phyloP scores from a whole-genome alignment of 2,113 vertebrate species.

The Indicator indicator region DNA sequence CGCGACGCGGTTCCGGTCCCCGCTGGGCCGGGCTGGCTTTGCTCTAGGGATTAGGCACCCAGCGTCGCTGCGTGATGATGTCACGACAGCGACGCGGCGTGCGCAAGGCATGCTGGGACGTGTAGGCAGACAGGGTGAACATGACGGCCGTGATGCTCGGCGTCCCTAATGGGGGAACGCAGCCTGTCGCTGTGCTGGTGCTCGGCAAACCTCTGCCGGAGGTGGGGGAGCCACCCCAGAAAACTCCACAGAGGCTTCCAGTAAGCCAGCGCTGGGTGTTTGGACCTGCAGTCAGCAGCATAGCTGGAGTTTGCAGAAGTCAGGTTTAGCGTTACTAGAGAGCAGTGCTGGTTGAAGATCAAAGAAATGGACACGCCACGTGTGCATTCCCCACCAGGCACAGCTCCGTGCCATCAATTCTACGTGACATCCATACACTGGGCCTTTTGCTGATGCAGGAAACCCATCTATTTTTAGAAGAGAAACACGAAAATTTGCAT shows the following conservation, averaged over 20 bases:
- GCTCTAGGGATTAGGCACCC: neutral
- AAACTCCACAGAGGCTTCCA: too few species aligned
- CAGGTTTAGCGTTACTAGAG: neutral
- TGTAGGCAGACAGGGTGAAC: neutral
- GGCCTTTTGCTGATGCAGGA: neutral
- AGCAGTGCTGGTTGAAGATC: neutral
- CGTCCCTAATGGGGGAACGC: too few species aligned
- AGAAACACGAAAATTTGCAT: neutral
- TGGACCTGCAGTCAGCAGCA: neutral
- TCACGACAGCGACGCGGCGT: neutral
- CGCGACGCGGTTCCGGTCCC: neutral
- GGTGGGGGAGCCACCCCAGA: too few species aligned
- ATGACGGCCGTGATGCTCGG: too few species aligned
- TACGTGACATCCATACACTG: neutral
- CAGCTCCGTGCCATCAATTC: neutral
- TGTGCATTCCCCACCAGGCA: neutral
- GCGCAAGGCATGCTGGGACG: neutral
- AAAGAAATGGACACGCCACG: neutral
- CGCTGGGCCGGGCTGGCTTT: neutral
- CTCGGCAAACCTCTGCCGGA: too few species aligned
- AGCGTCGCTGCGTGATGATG: neutral
- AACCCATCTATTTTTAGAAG: neutral
- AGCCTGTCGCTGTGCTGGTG: too few species aligned
- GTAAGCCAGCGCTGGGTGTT: too few species aligned
- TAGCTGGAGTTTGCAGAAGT: neutral